These are phyloP conservation scores for Astyanax mexicanus DNA, from an alignment of 2,797 vertebrate species.

Conservation along the genomic window DNA sequence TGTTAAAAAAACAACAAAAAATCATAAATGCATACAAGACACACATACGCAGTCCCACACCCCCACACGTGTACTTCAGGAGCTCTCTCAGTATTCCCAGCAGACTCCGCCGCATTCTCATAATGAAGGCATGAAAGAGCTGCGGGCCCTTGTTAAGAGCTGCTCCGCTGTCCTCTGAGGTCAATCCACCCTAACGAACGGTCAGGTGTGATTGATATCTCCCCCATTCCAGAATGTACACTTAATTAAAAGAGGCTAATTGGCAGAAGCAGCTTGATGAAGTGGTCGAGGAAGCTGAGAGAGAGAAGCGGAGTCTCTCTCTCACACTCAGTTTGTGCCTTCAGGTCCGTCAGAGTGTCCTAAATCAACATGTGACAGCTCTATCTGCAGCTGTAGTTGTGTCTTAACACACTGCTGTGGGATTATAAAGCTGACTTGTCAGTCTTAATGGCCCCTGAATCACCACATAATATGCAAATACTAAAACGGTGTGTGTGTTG, in stretches of 20 bases:
- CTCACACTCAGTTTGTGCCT: neutral
- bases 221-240: slow-evolving; percentile 46
- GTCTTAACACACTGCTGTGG: slow-evolving; percentile 14
- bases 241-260: slow-evolving; percentile 75
- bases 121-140: slow-evolving; percentile 38
- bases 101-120: slow-evolving; percentile 18
- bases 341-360: neutral
- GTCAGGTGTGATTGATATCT: slow-evolving; percentile 56
- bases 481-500: slow-evolving; percentile 14
- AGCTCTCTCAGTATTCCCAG: slow-evolving; percentile 8
- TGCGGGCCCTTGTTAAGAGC: slow-evolving; percentile 29
- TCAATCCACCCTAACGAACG: slow-evolving; percentile 49
- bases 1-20: slow-evolving; percentile 20
- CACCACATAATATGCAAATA: slow-evolving; percentile 22
- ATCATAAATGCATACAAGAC: slow-evolving; percentile 13
- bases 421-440: slow-evolving; percentile 6
- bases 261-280: slow-evolving; percentile 39
- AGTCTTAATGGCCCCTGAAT: slow-evolving; percentile 17
- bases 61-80: neutral
- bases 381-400: slow-evolving; percentile 1
- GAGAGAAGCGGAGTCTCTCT: neutral
- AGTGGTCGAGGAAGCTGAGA: neutral
- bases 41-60: slow-evolving; percentile 1
- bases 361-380: slow-evolving; percentile 31
- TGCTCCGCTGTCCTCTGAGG: slow-evolving; percentile 36